Evolutionary conservation across 2,888 invertebrate species (phyloP).

Genomic region (Caenorhabditis auriculariae): DNA sequence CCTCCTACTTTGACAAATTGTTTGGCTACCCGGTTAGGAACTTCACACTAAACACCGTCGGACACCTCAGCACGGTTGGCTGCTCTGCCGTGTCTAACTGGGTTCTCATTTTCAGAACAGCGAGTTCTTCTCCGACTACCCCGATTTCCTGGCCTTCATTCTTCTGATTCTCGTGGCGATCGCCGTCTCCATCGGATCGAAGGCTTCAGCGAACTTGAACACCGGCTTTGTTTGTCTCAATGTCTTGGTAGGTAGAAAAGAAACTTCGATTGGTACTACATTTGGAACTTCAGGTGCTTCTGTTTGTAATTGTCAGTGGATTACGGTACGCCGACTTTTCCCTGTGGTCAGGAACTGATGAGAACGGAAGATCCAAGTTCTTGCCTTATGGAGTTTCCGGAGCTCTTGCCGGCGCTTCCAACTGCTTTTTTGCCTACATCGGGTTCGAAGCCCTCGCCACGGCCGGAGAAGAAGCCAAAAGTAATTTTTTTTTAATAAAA

Average conservation of each 20-base stretch:
- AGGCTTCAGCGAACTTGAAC: slow-evolving; percentile 64
- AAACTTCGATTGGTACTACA: background rate
- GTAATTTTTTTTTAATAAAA: slow-evolving; percentile 14
- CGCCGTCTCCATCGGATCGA: slow-evolving; percentile 63
- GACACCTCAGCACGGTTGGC: slow-evolving; percentile 13
- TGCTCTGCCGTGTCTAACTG: background rate
- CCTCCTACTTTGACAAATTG: slow-evolving; percentile 65
- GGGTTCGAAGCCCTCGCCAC: slow-evolving; percentile 42
- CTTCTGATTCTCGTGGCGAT: slow-evolving; percentile 24
- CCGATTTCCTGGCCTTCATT: slow-evolving; percentile 31
- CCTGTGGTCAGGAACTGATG: slow-evolving; percentile 72
- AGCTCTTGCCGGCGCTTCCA: slow-evolving; percentile 26
- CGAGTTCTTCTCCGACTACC: slow-evolving; percentile 30
- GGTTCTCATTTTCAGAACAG: slow-evolving; percentile 3
- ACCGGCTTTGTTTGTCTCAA: slow-evolving; percentile 61
- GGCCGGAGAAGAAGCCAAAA: slow-evolving; percentile 41
- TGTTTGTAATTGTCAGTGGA: slow-evolving; percentile 70
- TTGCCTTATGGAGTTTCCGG: slow-evolving; percentile 37
- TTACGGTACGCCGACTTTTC: slow-evolving; percentile 79
- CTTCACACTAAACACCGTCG: slow-evolving; percentile 13
- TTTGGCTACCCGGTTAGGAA: slow-evolving; percentile 18
- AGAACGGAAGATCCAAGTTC: slow-evolving; percentile 25
- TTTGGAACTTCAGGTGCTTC: slow-evolving; percentile 62
- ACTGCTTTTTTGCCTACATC: slow-evolving; percentile 40
- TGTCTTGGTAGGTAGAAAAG: slow-evolving; percentile 14